Evolutionary conservation across 1,140 invertebrate species (phyloP), one percentile per base, ranked within the genome.

Genomic region (Trachymyrmex septentrionalis): DNA sequence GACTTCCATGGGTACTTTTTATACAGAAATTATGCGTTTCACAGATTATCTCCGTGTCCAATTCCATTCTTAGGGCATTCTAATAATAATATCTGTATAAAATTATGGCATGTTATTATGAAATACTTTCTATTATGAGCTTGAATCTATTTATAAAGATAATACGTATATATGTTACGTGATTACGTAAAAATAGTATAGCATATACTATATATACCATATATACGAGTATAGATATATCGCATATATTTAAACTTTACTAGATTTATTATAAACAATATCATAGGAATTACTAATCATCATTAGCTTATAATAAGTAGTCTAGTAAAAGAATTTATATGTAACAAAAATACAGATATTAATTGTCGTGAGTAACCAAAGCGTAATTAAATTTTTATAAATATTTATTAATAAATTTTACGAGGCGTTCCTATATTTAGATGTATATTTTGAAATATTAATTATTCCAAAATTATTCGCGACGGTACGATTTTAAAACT

Each of bases 401-500:
- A 64, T 38, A 30, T n/a, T 38, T 1, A 27, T 0, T 27, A 24
- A 24, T 24, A 19, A 14, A 12, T 3, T 30, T 77, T 77, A 44
- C 19, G 16, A 44, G 1, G 1, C 14, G 19, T 27, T 14, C 21
- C 5, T 21, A 16, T 63, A 50, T 19, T 21, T 7, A 4, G 38
- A 44, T 44, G 0, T 55, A 19, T 16, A 71, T 48, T 64, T 44
- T 10, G 38, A 44, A 44, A 44, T 44, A 44, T 44, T 14, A 30
- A n/a, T 38, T 50, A 44, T 73, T 66, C 57, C 38, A 38, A 63
- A 59, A 71, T 55, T 27, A 88, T 85, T 85, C 72, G 12, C n/a
- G 24, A 67, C 6, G 24, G 59, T 50, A 34, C 21, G 34, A 72
- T 85, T 61, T 24, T 30, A 5, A 30, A 57, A 87, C 85, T 82